These are phyloP conservation scores for Myrmecophaga tridactyla DNA, from an alignment of 2,113 vertebrate species.

Conservation along the genomic window DNA sequence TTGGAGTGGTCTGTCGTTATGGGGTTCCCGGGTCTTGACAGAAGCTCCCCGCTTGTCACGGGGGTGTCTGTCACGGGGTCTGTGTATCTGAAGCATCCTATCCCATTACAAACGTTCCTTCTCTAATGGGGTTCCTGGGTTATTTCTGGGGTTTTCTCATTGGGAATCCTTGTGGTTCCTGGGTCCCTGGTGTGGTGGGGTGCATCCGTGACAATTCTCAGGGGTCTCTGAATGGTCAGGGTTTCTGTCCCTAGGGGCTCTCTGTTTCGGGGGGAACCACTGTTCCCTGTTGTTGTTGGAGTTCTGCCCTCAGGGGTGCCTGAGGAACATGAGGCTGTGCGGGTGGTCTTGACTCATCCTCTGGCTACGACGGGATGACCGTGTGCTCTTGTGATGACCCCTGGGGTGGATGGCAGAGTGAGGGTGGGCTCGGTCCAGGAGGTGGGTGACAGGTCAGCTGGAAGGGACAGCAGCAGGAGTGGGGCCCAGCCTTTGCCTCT, in stretches of 20 bases:
- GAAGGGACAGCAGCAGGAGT: not conserved
- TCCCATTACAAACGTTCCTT: not conserved
- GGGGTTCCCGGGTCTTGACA: not conserved
- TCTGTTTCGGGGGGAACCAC: not conserved
- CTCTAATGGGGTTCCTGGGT: not conserved
- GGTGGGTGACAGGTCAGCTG: not conserved
- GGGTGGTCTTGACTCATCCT: not conserved
- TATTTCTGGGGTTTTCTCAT: not conserved
- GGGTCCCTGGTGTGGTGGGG: not conserved
- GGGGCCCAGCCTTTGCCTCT: slow-evolving; percentile 28
- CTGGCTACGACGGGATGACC: not conserved
- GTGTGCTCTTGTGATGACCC: slow-evolving; percentile 27
- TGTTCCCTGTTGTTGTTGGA: not conserved
- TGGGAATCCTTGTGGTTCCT: not conserved
- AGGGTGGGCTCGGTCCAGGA: not conserved
- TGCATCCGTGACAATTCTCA: not conserved
- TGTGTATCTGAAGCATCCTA: not conserved
- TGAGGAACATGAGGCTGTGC: not conserved
- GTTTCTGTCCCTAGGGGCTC: not conserved
- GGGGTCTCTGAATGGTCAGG: not conserved
- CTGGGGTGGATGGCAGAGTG: not conserved
- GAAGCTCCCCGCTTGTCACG: not conserved
- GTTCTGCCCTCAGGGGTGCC: not conserved
- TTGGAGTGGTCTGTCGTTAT: not conserved
- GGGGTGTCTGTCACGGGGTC: not conserved